Conservation (phyloP, 2,888 invertebrate genomes). For the Ormyrus pomaceus region DNA sequence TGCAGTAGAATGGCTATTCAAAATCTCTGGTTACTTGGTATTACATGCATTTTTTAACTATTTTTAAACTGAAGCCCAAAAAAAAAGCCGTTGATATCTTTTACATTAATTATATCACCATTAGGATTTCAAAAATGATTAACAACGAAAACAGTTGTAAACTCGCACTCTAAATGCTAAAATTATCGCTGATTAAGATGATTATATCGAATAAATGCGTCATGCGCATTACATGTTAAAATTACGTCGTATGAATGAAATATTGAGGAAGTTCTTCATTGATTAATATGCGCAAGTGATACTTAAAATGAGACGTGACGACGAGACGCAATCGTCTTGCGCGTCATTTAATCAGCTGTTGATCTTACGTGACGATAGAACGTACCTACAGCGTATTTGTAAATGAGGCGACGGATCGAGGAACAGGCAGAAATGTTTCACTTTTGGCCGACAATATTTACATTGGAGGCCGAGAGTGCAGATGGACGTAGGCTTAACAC, state of each 20-base stretch:
- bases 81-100: no score
- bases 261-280: background rate
- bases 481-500: no score
- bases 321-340: background rate
- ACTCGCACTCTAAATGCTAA: no score
- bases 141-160: background rate
- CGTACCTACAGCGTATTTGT: conserved; percentile 7
- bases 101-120: no score
- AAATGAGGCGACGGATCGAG: background rate
- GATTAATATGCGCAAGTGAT: background rate
- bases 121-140: background rate
- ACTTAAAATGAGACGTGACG: conserved; percentile 12
- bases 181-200: no score
- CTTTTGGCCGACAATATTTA: conserved; percentile 10
- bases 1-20: no score
- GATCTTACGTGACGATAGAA: conserved; percentile 14
- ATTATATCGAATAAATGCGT: no score
- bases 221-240: no score
- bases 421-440: conserved; percentile 26
- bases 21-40: no score
- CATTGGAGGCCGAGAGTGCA: background rate
- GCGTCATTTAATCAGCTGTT: background rate
- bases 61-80: no score
- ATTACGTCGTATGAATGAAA: no score
- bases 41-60: no score